phyloP scores from a whole-genome alignment of 2,113 vertebrate species.

The Aldabrachelys gigantea region DNA sequence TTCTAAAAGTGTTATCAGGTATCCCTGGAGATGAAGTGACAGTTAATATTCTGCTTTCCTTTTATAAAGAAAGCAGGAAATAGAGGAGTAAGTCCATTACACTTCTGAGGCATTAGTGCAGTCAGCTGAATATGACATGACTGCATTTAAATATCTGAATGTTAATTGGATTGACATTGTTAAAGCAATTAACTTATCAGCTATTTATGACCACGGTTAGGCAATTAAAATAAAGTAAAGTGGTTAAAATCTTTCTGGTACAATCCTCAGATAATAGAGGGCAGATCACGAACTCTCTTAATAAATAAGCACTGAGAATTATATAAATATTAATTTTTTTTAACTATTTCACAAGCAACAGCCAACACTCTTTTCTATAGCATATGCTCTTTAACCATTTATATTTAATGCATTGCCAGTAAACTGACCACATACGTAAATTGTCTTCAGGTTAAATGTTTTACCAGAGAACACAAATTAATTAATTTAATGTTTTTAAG shows the following conservation, averaged over 20 bases:
- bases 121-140: neutral
- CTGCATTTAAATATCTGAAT: slow-evolving; percentile 38
- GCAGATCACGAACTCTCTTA: slow-evolving; percentile 7
- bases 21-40: neutral
- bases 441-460: neutral
- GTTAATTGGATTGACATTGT: slow-evolving; percentile 35
- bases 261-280: neutral
- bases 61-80: neutral
- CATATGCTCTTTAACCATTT: neutral
- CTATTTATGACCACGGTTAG: slow-evolving; percentile 21
- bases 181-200: slow-evolving; percentile 34
- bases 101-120: neutral
- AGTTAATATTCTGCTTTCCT: neutral
- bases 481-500: slow-evolving; percentile 21
- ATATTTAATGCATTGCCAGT: neutral
- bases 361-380: neutral
- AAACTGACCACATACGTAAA: slow-evolving; percentile 21
- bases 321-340: slow-evolving; percentile 41
- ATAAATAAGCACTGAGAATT: slow-evolving; percentile 1
- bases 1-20: neutral
- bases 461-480: slow-evolving; percentile 48
- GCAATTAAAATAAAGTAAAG: slow-evolving; percentile 9
- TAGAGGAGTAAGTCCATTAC: neutral
- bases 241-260: neutral
- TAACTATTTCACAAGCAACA: slow-evolving; percentile 40